Evolutionary conservation across 2,888 invertebrate species (phyloP).

Genomic region (Melikaiella ostensackeni): DNA sequence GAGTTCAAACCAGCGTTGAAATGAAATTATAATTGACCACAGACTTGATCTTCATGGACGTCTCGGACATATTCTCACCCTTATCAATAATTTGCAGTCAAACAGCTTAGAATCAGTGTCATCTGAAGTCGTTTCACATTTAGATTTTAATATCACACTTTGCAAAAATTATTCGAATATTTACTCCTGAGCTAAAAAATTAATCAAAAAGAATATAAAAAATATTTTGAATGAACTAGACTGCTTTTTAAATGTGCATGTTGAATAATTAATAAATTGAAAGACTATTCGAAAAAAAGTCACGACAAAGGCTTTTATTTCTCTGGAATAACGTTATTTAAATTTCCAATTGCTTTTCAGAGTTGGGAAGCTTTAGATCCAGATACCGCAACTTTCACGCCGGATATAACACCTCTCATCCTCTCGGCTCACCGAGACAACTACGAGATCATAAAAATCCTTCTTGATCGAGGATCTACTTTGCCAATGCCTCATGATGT

Average conservation of each 20-base stretch:
- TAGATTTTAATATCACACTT: too few species aligned
- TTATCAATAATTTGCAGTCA: constrained; percentile 10
- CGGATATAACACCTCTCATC: constrained; percentile 98
- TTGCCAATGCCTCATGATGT: constrained; percentile 97
- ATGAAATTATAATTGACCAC: constrained; percentile 4
- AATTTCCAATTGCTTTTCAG: constrained; percentile 77
- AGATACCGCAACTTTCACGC: constrained; percentile 96
- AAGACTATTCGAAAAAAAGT: constrained; percentile 29
- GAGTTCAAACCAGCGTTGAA: neutral
- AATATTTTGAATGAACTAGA: neutral
- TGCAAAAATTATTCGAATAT: too few species aligned
- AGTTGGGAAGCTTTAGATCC: constrained; percentile 95
- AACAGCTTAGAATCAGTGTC: neutral
- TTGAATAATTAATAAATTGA: neutral
- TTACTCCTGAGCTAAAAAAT: too few species aligned
- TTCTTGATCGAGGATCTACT: constrained; percentile 95
- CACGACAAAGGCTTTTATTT: constrained; percentile 44
- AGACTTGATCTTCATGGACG: constrained; percentile 2
- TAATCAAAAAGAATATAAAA: neutral
- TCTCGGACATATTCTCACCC: neutral
- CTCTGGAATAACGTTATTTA: constrained; percentile 15
- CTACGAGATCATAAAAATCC: constrained; percentile 99
- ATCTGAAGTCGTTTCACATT: too few species aligned
- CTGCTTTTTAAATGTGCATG: constrained; percentile 15
- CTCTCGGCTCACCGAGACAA: constrained; percentile 98